These are phyloP conservation scores for Aphidius colemani DNA, from an alignment of 2,888 invertebrate species.

Conservation along the genomic window DNA sequence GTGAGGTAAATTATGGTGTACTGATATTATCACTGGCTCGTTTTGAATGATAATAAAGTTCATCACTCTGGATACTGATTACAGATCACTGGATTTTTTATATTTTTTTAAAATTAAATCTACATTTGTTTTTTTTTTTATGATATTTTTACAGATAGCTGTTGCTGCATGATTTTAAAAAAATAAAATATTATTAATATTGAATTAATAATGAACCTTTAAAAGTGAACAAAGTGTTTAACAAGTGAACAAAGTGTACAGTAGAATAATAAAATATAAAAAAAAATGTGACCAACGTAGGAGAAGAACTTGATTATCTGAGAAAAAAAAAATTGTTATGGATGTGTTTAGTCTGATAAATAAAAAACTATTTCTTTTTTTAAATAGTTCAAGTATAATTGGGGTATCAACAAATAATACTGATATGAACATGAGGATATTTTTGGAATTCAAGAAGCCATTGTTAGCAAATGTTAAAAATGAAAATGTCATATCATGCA, in stretches of 20 bases:
- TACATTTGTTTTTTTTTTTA: slow-evolving; percentile 28
- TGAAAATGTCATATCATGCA: no score
- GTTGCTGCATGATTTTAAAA: no score
- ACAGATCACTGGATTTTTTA: background rate
- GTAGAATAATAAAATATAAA: slow-evolving; percentile 27
- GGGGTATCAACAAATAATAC: slow-evolving; percentile 26
- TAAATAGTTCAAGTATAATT: slow-evolving; percentile 3
- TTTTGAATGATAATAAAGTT: background rate
- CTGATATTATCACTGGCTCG: no score
- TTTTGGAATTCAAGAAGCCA: slow-evolving; percentile 42
- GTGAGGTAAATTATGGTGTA: no score
- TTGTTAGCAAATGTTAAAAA: slow-evolving; percentile 30
- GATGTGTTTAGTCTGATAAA: background rate
- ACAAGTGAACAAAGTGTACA: no score
- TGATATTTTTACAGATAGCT: slow-evolving; percentile 51
- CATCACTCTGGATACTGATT: slow-evolving; percentile 46
- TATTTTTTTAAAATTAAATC: slow-evolving; percentile 13
- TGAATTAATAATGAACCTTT: slow-evolving; percentile 44
- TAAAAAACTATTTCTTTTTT: no score
- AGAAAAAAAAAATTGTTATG: slow-evolving; percentile 20
- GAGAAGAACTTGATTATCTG: no score
- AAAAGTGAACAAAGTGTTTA: slow-evolving; percentile 19
- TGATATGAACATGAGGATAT: slow-evolving; percentile 35
- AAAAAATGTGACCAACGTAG: slow-evolving; percentile 6
- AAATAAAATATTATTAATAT: no score